Conservation (phyloP, 2,113 vertebrate genomes). For the Coptodon rendalli region DNA sequence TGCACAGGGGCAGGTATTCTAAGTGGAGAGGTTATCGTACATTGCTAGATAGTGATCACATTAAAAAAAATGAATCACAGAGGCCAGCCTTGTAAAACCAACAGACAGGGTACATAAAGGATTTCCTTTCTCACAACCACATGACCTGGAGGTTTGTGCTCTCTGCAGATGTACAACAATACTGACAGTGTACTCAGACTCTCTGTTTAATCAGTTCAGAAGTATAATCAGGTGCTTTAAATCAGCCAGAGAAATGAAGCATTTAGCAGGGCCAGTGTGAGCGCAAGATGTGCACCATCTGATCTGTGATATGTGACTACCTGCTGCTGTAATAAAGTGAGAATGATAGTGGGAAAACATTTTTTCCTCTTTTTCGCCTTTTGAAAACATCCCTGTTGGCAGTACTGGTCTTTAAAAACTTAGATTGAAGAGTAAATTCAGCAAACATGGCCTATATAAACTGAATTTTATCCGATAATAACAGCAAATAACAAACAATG, state of each 20-base stretch:
- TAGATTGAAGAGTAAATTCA: neutral
- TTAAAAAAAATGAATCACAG: neutral
- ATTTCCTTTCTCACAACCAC: conserved; percentile 7
- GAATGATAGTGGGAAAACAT: neutral
- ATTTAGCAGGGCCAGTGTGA: neutral
- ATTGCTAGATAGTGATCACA: neutral
- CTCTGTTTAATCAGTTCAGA: conserved; percentile 22
- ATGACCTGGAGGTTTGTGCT: conserved; percentile 12
- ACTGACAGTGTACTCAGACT: conserved; percentile 24
- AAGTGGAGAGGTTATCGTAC: neutral
- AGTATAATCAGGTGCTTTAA: conserved; percentile 45
- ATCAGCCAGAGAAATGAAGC: conserved; percentile 26
- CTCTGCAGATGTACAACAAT: conserved; percentile 16
- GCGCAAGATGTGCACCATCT: neutral
- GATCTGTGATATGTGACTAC: neutral
- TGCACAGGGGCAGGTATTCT: neutral
- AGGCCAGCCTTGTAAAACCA: neutral
- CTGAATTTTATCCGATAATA: neutral
- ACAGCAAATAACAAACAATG: neutral
- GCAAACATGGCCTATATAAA: neutral
- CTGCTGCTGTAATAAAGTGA: neutral
- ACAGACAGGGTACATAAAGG: neutral
- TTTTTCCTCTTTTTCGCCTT: neutral
- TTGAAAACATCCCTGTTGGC: neutral
- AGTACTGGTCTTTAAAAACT: neutral